Conservation (phyloP, 2,113 vertebrate species). For the Saccopteryx bilineata region DNA sequence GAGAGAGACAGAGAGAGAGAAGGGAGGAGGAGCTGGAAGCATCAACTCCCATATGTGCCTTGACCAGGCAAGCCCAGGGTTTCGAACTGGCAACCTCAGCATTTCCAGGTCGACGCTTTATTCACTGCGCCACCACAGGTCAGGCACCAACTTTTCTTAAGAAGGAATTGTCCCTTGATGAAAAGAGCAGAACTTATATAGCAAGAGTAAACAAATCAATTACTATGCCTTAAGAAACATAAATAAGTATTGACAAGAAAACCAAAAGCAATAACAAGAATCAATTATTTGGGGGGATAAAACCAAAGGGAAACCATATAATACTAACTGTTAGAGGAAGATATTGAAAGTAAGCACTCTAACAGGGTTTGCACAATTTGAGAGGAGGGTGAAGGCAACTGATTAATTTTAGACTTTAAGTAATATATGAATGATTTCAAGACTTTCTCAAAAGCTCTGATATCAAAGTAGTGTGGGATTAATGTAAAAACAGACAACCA, state of each 20-base stretch:
- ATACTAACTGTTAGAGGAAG: neutral
- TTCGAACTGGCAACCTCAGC: no score
- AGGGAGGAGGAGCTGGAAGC: no score
- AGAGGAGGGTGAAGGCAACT: neutral
- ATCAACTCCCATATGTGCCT: no score
- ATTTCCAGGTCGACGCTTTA: no score
- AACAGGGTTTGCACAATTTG: neutral
- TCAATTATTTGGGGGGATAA: neutral
- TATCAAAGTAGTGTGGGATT: neutral
- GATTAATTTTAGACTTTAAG: neutral
- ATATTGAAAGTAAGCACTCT: neutral
- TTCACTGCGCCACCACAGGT: no score
- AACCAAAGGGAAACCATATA: neutral
- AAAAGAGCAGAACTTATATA: neutral
- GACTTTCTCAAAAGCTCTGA: neutral
- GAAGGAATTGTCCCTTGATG: neutral
- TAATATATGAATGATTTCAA: neutral
- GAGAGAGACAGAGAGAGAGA: no score
- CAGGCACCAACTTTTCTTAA: neutral
- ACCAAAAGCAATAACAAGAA: neutral
- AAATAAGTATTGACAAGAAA: neutral
- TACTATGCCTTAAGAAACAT: neutral
- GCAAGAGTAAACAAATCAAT: neutral
- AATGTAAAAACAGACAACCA: neutral
- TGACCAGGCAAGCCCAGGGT: no score